Conservation (phyloP, 2,113 vertebrate genomes). For the Bucco capensis region DNA sequence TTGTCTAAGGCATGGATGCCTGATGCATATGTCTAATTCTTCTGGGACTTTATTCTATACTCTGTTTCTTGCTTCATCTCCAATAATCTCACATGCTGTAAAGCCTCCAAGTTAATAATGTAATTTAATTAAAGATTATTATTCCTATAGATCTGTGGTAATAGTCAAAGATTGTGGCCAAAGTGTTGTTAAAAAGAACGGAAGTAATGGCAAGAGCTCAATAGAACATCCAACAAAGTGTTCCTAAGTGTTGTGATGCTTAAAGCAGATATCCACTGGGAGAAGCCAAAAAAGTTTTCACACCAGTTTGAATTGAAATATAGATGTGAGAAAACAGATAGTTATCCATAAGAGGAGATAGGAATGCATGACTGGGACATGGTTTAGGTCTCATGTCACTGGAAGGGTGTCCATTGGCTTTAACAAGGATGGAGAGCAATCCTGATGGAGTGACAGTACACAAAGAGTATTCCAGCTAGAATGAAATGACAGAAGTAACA, state of each 20-base stretch:
- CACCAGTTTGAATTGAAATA: neutral
- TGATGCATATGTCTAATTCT: fast-evolving
- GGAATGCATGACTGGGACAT: neutral
- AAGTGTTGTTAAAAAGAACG: neutral
- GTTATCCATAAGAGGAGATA: neutral
- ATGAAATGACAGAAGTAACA: neutral
- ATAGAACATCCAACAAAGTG: neutral
- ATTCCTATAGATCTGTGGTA: neutral
- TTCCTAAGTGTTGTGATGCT: neutral
- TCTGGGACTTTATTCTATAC: neutral
- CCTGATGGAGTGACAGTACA: neutral
- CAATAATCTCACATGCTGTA: neutral
- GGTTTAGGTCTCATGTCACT: neutral
- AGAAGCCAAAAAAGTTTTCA: neutral
- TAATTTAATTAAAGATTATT: neutral
- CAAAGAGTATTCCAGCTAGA: neutral
- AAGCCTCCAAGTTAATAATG: neutral
- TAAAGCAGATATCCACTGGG: neutral
- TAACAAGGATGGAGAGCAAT: neutral
- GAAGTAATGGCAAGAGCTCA: neutral
- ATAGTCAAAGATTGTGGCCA: neutral
- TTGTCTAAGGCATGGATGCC: neutral
- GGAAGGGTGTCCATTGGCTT: neutral
- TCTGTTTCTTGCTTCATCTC: neutral
- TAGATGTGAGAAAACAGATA: neutral